These are phyloP conservation scores for Patella caerulea DNA, from an alignment of 2,888 invertebrate species.

Conservation along the genomic window DNA sequence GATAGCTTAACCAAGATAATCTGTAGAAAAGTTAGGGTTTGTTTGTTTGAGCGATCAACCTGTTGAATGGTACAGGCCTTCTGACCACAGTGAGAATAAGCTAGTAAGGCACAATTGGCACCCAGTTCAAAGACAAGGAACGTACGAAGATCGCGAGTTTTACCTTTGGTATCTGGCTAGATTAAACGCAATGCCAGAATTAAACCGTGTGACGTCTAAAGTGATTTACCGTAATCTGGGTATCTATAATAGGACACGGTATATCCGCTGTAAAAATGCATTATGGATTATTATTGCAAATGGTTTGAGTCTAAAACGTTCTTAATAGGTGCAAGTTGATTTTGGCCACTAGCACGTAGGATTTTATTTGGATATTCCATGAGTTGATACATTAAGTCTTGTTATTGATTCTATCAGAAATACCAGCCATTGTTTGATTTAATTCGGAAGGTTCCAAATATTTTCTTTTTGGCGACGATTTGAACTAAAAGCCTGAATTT, in stretches of 20 bases:
- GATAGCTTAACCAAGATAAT: constrained; percentile 17
- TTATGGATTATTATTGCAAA: not conserved
- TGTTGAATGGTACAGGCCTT: constrained; percentile 1
- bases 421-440: no score
- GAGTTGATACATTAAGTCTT: not conserved
- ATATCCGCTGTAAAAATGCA: not conserved
- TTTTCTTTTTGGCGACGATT: no score
- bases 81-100: constrained; percentile 21
- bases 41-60: constrained; percentile 23
- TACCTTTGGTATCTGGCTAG: constrained; percentile 5
- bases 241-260: not conserved
- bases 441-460: no score
- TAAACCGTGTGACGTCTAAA: constrained; percentile 7
- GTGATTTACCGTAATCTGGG: constrained; percentile 2
- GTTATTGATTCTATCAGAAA: no score
- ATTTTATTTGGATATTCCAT: not conserved
- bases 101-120: constrained; percentile 22
- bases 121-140: constrained; percentile 19
- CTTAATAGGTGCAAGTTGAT: constrained; percentile 12
- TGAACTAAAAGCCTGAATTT: no score
- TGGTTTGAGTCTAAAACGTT: not conserved
- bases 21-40: constrained; percentile 21
- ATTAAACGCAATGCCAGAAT: not conserved
- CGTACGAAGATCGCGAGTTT: not conserved
- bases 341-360: not conserved